Base-by-base conservation (phyloP, 2,888 invertebrate genomes). In the Hofmannophila pseudospretella region DNA sequence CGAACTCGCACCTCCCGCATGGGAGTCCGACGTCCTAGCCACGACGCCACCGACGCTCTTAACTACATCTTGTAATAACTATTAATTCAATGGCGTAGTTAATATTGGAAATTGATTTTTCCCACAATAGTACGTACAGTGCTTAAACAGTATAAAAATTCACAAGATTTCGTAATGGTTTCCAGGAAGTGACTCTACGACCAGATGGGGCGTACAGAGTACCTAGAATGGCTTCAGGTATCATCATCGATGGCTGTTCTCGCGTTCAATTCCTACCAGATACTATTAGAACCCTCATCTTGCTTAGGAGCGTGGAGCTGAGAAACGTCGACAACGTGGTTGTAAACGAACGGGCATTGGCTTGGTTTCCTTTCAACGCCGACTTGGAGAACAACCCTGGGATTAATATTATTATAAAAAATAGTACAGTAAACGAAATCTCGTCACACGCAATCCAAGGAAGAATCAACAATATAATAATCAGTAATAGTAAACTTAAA, bases 371-470 rank as follows among this genome's bases (percentile, higher is more conserved):
- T 1, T 77, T 78, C 49, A 64, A 76, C 28, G 92, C 91, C 11
- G 89, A 91, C 50, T 90, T 89, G 56, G 90, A 90, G 53, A 90
- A 93, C 54, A 89, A 94, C 48, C 62, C 90, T 89, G 68, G 90
- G 77, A 41, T 89, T 73, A 51, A 88, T 44, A 84, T 89, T 42
- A 56, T 66, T 29, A 81, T 90, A 48, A 57, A 80, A 49, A 79
- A 88, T 54, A 79, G 85, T 44, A 88, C 88, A 30, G 64, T 90
- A 28, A 75, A 84, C 51, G 76, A 88, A 49, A 88, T 90, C 47
- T 75, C 89, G 10, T 88, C 90, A 20, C 85, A 90, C 51, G 89
- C 92, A 20, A 91, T 95, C 57, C 90, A 90, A 58, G 95, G 95
- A 3, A 89, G 91, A 44, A 89, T 94, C 42, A 90, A 91, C 56